Evolutionary conservation across 2,888 invertebrate genomes (phyloP), one percentile per base, ranked within the genome.

Genomic region (Lithophane ornitopus): DNA sequence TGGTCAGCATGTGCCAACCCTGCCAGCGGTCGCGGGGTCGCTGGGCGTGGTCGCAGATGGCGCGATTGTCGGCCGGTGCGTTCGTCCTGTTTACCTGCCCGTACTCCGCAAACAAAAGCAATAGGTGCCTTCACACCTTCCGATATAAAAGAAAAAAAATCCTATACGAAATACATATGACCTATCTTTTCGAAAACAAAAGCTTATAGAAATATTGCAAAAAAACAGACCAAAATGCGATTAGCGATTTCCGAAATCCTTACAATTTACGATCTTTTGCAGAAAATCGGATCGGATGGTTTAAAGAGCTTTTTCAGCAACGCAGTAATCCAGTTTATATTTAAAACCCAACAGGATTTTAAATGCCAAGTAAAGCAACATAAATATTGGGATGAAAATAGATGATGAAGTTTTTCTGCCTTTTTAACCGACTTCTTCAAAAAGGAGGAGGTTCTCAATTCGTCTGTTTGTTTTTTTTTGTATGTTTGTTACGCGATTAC

Each of bases 1-100:
- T 84, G 81, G 80, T 80, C 68, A 80, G 65, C 63, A 9, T 3
- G 67, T 68, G 75, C 44, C 78, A 81, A 39, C 84, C 80, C 83
- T 87, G 67, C 9, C 49, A 70, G 62, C 78, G 87, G 86, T 86
- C 88, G 88, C 87, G 81, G 89, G 93, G 93, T 93, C 92, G 91
- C 75, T 86, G 92, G 94, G 94, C 94, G 94, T 92, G 93, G 90
- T 85, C 86, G 90, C 91, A 93, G 94, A 93, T 93, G 93, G 89
- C 87, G 88, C 89, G 93, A 93, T 93, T 90, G 90, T 88, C 86
- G 87, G 89, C 78, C 84, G 79, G 86, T 87, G 87, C 90, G 91
- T 89, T 88, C 89, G 89, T 87, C 90, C 90, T 91, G 92, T 92
- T 93, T 93, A 92, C 93, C 93, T 92, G 93, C 74, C 88, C 82